Evolutionary conservation across 2,797 vertebrate species (phyloP), one percentile per base, ranked within the genome.

Genomic region (Betta splendens): DNA sequence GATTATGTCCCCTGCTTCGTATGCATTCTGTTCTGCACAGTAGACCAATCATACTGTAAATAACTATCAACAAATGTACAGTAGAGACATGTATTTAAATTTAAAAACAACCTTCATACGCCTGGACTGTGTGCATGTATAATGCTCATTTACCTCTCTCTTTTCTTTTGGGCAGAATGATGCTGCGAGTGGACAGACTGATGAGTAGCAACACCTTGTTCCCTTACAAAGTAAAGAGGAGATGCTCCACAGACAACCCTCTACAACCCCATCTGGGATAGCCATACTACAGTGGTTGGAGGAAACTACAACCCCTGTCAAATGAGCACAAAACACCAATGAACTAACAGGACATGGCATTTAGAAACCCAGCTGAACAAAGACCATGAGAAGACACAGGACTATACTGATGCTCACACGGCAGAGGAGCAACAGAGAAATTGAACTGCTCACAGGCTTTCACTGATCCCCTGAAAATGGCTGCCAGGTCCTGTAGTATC

Each of bases 291-390:
- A 75, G 80, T 76, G 64, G 48, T 65, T 76, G 66, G 58, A 65
- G 65, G 50, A 52, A 77, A 83, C 83, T 80, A 72, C 80, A 67
- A 44, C 59, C 82, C 75, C 55, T 59, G 62, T 73, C 46, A 60
- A 43, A 80, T 63, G 81, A 87, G 84, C 85, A 89, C 87, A 88
- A 87, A 75, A 57, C 69, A 75, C 60, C 66, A 53, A n/a, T 35
- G 69, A 67, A 83, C 62, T 33, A 55, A 74, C 49, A 58, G 55
- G 42, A 39, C 6, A 20, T 18, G 67, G 56, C 52, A 58, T 57
- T 57, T 70, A 69, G 36, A 69, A 65, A 53, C 53, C 46, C 37
- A 40, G 21, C 31, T 62, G 18, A 61, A 52, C 35, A 45, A 56
- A 37, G 56, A 31, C 67, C 44, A 36, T 11, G 18, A 53, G 29